These are phyloP conservation scores for Antitype chi DNA, from an alignment of 2,888 invertebrate genomes.

Conservation along the genomic window DNA sequence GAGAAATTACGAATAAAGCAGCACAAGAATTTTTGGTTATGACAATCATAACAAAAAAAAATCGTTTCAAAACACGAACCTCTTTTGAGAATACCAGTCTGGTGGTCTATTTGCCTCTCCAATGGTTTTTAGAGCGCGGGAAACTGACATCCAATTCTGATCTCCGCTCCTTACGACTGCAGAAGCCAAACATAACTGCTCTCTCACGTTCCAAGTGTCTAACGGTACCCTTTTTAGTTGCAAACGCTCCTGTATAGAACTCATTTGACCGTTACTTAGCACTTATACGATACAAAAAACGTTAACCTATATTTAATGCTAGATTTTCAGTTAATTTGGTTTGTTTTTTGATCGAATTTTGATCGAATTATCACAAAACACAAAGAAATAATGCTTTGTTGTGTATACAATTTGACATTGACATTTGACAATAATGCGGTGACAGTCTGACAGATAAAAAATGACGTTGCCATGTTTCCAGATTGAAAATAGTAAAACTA, in stretches of 20 bases:
- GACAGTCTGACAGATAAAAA: conserved; percentile 25
- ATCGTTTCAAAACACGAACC: conserved; percentile 69
- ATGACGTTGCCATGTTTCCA: background rate
- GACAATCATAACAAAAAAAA: background rate
- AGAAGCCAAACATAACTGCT: conserved; percentile 96
- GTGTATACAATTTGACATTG: conserved; percentile 46
- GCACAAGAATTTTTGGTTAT: conserved; percentile 2
- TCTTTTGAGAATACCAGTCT: conserved; percentile 96
- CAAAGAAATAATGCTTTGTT: conserved; percentile 25
- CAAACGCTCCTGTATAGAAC: conserved; percentile 86
- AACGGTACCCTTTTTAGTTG: conserved; percentile 93
- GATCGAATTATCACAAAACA: conserved; percentile 24
- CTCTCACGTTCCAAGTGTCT: conserved; percentile 96
- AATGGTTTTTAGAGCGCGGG: conserved; percentile 94
- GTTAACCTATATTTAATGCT: background rate
- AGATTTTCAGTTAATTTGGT: conserved; percentile 2
- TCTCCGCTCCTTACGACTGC: conserved; percentile 96
- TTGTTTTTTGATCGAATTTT: conserved; percentile 30
- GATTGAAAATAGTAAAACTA: background rate
- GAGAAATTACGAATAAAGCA: background rate
- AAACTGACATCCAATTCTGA: conserved; percentile 98
- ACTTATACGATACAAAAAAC: conserved; percentile 9
- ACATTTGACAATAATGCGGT: conserved; percentile 20
- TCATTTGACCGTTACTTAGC: conserved; percentile 76
- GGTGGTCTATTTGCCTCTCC: conserved; percentile 94